phyloP scores from a whole-genome alignment of 2,113 vertebrate species.

The Hystrix cristata region DNA sequence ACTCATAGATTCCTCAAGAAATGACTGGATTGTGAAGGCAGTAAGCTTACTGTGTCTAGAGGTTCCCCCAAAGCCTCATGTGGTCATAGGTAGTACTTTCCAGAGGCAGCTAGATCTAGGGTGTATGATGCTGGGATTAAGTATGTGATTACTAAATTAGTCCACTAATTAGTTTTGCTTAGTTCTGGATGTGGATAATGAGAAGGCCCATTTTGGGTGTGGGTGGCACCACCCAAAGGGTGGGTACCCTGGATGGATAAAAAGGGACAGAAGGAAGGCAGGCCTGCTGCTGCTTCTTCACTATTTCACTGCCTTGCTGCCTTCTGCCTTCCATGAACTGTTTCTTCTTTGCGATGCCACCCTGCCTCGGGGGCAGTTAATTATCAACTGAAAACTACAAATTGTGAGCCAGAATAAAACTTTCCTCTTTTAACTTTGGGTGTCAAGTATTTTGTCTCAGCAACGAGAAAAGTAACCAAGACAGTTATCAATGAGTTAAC shows the following conservation, averaged over 20 bases:
- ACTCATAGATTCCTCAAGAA: neutral
- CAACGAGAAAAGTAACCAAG: neutral
- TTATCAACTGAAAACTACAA: neutral
- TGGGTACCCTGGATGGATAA: neutral
- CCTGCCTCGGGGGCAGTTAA: neutral
- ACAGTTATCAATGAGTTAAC: neutral
- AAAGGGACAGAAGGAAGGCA: neutral
- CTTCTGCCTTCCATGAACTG: neutral
- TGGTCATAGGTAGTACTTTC: neutral
- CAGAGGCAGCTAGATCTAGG: neutral
- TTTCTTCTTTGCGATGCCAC: neutral
- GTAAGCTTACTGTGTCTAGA: neutral
- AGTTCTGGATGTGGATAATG: neutral
- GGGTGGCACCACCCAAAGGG: neutral
- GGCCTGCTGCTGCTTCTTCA: neutral
- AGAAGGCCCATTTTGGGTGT: neutral
- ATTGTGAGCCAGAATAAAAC: neutral
- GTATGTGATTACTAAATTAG: neutral
- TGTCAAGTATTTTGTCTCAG: neutral
- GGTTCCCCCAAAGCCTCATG: neutral
- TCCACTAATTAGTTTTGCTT: neutral
- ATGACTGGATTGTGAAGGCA: neutral
- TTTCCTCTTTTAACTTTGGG: neutral
- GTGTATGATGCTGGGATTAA: neutral
- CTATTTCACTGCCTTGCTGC: neutral